Conservation (phyloP, 2,888 invertebrate genomes). For the Pherbina coryleti region DNA sequence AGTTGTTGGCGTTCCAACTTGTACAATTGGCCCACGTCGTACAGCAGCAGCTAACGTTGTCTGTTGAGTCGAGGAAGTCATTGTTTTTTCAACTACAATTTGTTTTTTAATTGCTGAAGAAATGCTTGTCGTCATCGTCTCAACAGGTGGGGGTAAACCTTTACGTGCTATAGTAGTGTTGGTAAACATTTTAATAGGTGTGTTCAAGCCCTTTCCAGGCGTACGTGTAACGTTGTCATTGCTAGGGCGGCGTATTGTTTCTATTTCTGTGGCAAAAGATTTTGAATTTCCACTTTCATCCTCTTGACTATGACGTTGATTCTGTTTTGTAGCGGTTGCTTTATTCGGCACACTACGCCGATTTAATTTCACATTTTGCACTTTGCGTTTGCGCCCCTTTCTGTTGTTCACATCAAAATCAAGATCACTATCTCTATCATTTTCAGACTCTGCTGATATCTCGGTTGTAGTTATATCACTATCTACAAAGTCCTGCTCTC, state of each 20-base stretch:
- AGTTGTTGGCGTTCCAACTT: conserved; percentile 43
- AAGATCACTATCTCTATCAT: conserved; percentile 74
- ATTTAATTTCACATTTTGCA: conserved; percentile 35
- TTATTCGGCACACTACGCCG: conserved; percentile 42
- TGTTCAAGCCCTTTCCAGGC: background rate
- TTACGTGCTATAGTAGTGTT: background rate
- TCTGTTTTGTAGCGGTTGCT: conserved; percentile 42
- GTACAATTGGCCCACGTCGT: conserved; percentile 54
- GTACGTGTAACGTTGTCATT: conserved; percentile 2
- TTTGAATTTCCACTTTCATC: conserved; percentile 38
- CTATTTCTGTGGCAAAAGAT: background rate
- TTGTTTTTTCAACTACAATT: conserved; percentile 10
- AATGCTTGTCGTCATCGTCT: background rate
- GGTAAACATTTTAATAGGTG: background rate
- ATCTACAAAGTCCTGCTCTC: conserved; percentile 66
- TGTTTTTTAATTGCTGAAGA: conserved; percentile 38
- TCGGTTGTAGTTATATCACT: conserved; percentile 73
- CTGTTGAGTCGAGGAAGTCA: conserved; percentile 17
- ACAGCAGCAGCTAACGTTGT: conserved; percentile 40
- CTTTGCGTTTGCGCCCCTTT: conserved; percentile 59
- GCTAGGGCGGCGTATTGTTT: background rate
- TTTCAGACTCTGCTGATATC: conserved; percentile 65
- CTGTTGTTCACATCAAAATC: conserved; percentile 75
- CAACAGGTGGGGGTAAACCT: conserved; percentile 6
- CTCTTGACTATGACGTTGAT: conserved; percentile 46